Conservation (phyloP, 2,113 vertebrate species). For the Thermophis baileyi region DNA sequence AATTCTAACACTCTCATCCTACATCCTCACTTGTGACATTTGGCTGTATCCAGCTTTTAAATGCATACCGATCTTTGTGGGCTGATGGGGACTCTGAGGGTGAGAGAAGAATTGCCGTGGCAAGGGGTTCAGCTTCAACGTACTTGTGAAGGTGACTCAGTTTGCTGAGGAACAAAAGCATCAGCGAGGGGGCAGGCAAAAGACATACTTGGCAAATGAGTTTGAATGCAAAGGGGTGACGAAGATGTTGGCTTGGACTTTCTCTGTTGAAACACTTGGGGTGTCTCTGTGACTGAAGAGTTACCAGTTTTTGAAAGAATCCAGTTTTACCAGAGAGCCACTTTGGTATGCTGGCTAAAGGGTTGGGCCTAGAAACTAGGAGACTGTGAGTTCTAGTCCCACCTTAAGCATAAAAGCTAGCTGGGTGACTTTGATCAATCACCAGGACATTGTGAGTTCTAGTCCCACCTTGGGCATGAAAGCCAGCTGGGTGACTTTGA, state of each 20-base stretch:
- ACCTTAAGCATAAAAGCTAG: no score
- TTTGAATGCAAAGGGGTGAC: not conserved
- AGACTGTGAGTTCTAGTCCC: not conserved
- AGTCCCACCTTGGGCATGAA: no score
- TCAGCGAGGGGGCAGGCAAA: not conserved
- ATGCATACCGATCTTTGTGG: not conserved
- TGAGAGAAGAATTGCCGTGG: not conserved
- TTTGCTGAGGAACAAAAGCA: not conserved
- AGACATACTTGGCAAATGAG: not conserved
- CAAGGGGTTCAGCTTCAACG: not conserved
- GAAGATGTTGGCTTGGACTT: not conserved
- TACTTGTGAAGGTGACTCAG: not conserved
- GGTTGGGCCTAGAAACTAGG: not conserved
- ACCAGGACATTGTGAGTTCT: no score
- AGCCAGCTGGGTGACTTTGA: no score
- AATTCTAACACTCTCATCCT: not conserved
- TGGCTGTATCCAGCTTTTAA: not conserved
- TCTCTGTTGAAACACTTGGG: not conserved
- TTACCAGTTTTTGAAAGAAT: conserved; percentile 23
- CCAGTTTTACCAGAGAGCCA: not conserved
- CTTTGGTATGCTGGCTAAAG: not conserved
- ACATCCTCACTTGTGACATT: accelerated
- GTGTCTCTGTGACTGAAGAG: not conserved
- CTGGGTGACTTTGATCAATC: no score
- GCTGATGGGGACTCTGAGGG: conserved; percentile 16